Evolutionary conservation across 2,113 vertebrate species (phyloP), one percentile per base, ranked within the genome.

Genomic region (Physeter macrocephalus): DNA sequence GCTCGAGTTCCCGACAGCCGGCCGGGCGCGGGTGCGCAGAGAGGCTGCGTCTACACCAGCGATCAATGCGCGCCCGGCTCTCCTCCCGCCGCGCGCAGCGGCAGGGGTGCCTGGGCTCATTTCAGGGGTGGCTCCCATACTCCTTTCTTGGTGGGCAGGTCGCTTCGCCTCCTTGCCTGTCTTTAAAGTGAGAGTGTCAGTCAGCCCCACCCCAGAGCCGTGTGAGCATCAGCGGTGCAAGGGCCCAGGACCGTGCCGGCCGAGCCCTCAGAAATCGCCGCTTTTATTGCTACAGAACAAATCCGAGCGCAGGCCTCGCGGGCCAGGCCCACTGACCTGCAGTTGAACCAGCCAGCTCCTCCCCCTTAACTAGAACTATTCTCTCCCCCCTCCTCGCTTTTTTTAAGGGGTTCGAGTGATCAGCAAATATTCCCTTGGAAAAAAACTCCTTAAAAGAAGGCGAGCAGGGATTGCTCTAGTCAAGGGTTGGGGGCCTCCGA

Each of bases 1-100:
- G 90, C 87, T 59, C 15, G 57, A 88, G 93, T 97, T 97, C 97
- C 96, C 97, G 97, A 97, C 96, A 98, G 90, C 95, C 12, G 54
- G 84, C 90, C 75, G 8, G 59, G 96, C 57, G 77, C 95, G 72
- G 87, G 93, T 84, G 61, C 78, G 43, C 93, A 66, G 88, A 61
- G 89, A 57, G 43, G 85, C 95, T 27, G 90, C 52, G 93, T 86
- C 96, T 86, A 6, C 83, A 43, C 72, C 88, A 8, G 87, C 94
- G 5, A 97, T 97, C 97, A 74, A 96, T 96, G 97, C 34, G 81
- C 59, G 31, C 15, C 94, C 49, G 67, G 62, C 82, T 62, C 86
- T 43, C 8, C 36, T 34, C 66, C 57, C 31, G 54, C 52, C 15
- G 54, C 54, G 54, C 54, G 54, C 54, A 57, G 54, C 54, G 20